A percentile compares a stretch with the other conserved stretches of the same genome.
Conservation (phyloP, 2,113 vertebrate genomes). For the Campylorhamphus procurvoides region DNA sequence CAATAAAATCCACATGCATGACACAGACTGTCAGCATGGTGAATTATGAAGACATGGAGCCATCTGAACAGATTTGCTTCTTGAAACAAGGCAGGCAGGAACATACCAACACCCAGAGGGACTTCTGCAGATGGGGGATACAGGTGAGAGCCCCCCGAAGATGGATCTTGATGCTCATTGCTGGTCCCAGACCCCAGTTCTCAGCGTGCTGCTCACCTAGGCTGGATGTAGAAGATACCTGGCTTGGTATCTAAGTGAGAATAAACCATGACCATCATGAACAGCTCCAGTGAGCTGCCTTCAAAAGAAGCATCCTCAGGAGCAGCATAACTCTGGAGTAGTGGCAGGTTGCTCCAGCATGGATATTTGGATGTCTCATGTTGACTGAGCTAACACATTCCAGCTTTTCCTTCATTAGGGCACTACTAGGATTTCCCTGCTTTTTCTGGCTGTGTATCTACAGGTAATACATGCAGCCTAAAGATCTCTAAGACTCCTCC, state of each 20-base stretch:
- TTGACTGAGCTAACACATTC: accelerated
- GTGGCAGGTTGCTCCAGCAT: accelerated
- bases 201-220: accelerated
- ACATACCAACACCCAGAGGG: not conserved
- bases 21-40: not conserved
- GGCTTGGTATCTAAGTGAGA: not conserved
- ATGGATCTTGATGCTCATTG: not conserved
- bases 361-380: not conserved
- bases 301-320: not conserved
- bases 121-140: not conserved
- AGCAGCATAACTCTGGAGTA: not conserved
- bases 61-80: not conserved
- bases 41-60: not conserved
- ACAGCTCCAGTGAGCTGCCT: not conserved
- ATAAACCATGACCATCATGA: not conserved
- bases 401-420: not conserved
- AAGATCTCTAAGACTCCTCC: not conserved
- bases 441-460: not conserved
- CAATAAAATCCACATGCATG: not conserved
- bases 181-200: not conserved
- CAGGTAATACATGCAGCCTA: not conserved
- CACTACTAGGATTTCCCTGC: not conserved
- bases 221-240: not conserved
- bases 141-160: accelerated
- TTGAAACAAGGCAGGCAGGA: not conserved